phyloP scores from a whole-genome alignment of 2,113 vertebrate species.

The Lucifuga dentata region DNA sequence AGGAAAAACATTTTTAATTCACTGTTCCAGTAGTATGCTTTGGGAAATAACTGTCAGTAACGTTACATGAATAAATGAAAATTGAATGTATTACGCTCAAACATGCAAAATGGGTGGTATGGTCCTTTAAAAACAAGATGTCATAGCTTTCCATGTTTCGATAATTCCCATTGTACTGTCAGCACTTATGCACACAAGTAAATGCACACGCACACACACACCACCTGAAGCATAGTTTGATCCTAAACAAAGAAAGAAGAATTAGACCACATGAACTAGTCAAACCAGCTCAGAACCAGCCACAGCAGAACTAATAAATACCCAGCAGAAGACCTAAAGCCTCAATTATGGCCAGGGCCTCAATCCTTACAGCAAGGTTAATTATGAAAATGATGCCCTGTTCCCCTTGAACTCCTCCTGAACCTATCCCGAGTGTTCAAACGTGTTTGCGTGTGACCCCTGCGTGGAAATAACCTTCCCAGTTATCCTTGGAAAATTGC shows the following conservation, averaged over 20 bases:
- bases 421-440: conserved; percentile 54
- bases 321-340: conserved; percentile 12
- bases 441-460: conserved; percentile 53
- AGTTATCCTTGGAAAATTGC: conserved; percentile 62
- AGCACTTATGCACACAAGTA: background rate
- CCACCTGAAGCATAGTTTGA: conserved; percentile 12
- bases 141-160: no score
- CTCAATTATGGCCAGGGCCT: conserved; percentile 25
- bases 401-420: conserved; percentile 71
- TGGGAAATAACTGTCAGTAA: no score
- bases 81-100: no score
- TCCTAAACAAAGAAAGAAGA: conserved; percentile 1
- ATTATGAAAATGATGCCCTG: conserved; percentile 61
- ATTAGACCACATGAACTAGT: conserved; percentile 21
- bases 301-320: conserved; percentile 27
- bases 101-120: no score
- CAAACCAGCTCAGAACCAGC: conserved; percentile 36
- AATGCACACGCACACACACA: conserved; percentile 24
- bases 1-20: no score
- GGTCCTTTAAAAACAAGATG: no score
- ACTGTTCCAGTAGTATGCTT: no score
- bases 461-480: conserved; percentile 48
- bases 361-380: conserved; percentile 36
- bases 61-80: no score
- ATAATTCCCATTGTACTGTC: no score